Conservation (phyloP, 2,888 invertebrate genomes). For the Ochropacha duplaris region DNA sequence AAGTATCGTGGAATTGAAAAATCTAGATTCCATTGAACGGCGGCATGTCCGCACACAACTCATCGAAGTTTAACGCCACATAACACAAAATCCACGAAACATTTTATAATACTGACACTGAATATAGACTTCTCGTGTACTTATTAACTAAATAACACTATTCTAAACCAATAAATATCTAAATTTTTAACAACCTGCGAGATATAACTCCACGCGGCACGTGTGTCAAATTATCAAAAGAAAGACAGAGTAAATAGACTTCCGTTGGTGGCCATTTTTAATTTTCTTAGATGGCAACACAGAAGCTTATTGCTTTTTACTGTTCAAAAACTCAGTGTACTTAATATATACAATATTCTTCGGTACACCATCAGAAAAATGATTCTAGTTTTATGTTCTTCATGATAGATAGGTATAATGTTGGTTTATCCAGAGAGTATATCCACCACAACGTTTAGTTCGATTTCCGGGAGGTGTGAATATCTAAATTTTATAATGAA, state of each 20-base stretch:
- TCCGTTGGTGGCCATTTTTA: conserved; percentile 69
- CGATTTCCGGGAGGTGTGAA: too few species aligned
- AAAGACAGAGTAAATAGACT: conserved; percentile 66
- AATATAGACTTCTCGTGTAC: conserved; percentile 30
- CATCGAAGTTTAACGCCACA: conserved; percentile 35
- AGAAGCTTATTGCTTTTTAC: conserved; percentile 5
- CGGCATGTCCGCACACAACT: conserved; percentile 53
- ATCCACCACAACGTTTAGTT: too few species aligned
- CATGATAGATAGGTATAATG: too few species aligned
- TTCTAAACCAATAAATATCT: conserved; percentile 45
- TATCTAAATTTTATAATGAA: not conserved
- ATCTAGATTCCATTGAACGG: conserved; percentile 33
- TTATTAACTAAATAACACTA: conserved; percentile 42
- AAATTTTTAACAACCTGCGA: conserved; percentile 74
- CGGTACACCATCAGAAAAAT: too few species aligned
- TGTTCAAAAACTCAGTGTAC: not conserved
- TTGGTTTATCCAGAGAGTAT: too few species aligned
- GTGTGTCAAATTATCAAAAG: conserved; percentile 81
- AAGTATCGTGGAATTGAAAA: conserved; percentile 15
- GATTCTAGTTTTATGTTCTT: too few species aligned
- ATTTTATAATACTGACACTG: conserved; percentile 48
- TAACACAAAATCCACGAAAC: conserved; percentile 52
- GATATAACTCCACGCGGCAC: conserved; percentile 82
- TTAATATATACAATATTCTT: too few species aligned
- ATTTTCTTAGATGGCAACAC: conserved; percentile 54